A percentile compares a stretch with the other conserved stretches of the same genome.
These are phyloP conservation scores for Caenorhabditis wallacei DNA, from an alignment of 2,888 invertebrate genomes.

Conservation along the genomic window DNA sequence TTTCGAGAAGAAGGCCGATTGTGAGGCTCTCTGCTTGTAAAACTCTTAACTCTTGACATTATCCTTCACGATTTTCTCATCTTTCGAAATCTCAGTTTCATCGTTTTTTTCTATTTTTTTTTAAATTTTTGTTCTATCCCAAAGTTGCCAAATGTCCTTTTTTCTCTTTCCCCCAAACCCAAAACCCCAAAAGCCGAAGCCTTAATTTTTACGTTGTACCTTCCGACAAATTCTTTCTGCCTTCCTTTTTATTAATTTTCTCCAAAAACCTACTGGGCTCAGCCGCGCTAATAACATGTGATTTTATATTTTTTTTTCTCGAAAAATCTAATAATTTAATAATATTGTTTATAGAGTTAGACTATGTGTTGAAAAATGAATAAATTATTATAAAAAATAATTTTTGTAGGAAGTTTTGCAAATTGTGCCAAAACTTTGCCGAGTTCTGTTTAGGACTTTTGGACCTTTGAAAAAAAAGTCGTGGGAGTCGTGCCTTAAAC, in stretches of 20 bases:
- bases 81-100: constrained; percentile 46
- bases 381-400: not conserved
- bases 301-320: not conserved
- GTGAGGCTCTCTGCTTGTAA: constrained; percentile 75
- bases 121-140: constrained; percentile 5
- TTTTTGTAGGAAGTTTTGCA: no score
- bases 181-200: constrained; percentile 51
- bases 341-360: constrained; percentile 25
- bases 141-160: constrained; percentile 37
- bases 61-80: not conserved
- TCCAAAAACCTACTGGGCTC: constrained; percentile 54
- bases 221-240: not conserved
- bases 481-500: no score
- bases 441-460: no score
- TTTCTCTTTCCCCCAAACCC: constrained; percentile 11
- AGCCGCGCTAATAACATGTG: constrained; percentile 48
- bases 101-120: constrained; percentile 1
- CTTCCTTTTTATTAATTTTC: not conserved
- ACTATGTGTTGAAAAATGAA: constrained; percentile 10
- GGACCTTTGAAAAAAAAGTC: no score
- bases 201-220: constrained; percentile 61
- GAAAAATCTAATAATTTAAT: constrained; percentile 31
- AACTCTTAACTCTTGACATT: not conserved
- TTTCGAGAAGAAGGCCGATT: constrained; percentile 78
- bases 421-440: no score